Base-by-base conservation (phyloP, 2,797 vertebrate genomes). In the Amniataba percoides region DNA sequence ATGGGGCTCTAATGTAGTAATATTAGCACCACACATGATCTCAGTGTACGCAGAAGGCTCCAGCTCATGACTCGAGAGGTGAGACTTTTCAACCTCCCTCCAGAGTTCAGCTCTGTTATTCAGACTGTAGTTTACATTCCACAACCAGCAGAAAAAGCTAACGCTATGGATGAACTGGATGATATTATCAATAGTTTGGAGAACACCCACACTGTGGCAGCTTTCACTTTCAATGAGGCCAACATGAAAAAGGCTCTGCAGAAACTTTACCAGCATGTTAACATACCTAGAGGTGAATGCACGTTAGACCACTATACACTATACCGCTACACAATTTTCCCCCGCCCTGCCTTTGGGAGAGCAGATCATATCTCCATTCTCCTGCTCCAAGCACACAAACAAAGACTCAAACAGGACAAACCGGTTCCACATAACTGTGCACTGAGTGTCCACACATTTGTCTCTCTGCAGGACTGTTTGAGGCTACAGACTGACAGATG, bases 281-380 rank as follows among this genome's bases (percentile, higher is more conserved):
- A 69, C 74, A 80, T 76, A 71, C 67, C 51, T 45, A 11, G n/a
- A 64, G 31, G 36, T 81, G 73, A 77, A 74, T 57, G 59, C 64
- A 77, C 36, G 45, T 45, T 46, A 57, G 53, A 74, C 36, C 31
- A 27, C 57, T 78, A 31, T 31, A 31, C 27, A 31, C 27, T 31
- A 31, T 31, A 31, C 27, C 27, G 55, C 64, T 68, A 4, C 42
- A 36, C 48, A 60, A 68, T 36, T 59, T 31, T 71, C 71, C 78
- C 69, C 61, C 45, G 1, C 71, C 64, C 59, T 34, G 67, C 87
- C 73, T 81, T 82, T 82, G 69, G 84, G 74, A 87, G 74, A 74
- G 27, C 56, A 80, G 89, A 89, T 90, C 71, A 72, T 86, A 86
- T 88, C 79, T 85, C 71, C 45, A 62, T 64, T 84, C 59, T 80